Evolutionary conservation across 2,113 vertebrate species (phyloP), one percentile per base, ranked within the genome.

Genomic region (Aptenodytes patagonicus): DNA sequence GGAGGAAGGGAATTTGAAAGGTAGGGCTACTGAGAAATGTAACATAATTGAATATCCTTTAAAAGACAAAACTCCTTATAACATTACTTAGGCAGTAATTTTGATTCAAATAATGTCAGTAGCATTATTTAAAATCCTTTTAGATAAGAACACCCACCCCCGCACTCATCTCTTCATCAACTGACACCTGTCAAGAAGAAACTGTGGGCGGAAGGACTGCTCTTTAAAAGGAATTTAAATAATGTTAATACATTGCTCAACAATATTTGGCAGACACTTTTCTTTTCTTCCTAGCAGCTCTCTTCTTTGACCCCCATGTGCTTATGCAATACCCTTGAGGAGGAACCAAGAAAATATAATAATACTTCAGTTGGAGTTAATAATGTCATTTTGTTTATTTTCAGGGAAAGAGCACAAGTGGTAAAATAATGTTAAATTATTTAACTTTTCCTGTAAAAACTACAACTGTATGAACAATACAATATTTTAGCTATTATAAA

Each of bases 41-140:
- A 81, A 49, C 34, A 93, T 79, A 86, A 92, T 82, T 93, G 72
- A 82, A 89, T 52, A 83, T 83, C 55, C 75, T 94, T 92, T 96
- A 76, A 93, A 95, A 96, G 81, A 96, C 57, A 89, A 83, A 94
- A 84, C 34, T 84, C 77, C 85, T 93, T 90, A 58, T 62, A 90
- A 42, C 32, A 20, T 72, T 93, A 95, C 91, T 94, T 95, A 94
- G 88, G 79, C 92, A 85, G 97, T 87, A 91, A 95, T 96, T 97
- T 97, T 79, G 24, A 96, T 92, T 96, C 91, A 87, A 96, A 93
- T 94, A 94, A 96, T 95, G 96, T 95, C 96, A 96, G 90, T 94
- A 97, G 81, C 83, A 86, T 93, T 94, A 96, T 97, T 97, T 95
- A 66, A 97, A 97, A 96, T 89, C 95, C 94, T 97, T 95, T 96